These are phyloP conservation scores for Lysandra bellargus DNA, from an alignment of 2,888 invertebrate genomes.

Conservation along the genomic window DNA sequence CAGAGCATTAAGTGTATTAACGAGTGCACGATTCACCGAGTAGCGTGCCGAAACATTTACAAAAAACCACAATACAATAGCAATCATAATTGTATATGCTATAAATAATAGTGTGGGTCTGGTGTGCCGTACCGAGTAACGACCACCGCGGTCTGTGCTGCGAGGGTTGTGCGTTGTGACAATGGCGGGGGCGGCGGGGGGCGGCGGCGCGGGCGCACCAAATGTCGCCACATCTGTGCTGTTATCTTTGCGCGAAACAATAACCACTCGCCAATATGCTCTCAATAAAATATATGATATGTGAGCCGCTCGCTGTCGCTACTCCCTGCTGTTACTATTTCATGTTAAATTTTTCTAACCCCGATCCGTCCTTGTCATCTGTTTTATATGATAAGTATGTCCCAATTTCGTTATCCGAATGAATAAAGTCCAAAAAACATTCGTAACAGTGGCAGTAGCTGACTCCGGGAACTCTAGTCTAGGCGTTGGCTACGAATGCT, in stretches of 20 bases:
- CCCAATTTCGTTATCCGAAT: background rate
- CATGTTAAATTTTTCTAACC: background rate
- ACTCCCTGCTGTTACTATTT: background rate
- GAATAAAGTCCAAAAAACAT: too few relatives aligned
- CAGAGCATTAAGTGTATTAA: background rate
- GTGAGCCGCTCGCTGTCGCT: background rate
- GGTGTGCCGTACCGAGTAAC: background rate
- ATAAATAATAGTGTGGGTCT: background rate
- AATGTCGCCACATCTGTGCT: conserved; percentile 8
- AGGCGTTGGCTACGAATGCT: too few relatives aligned
- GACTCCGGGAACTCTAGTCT: too few relatives aligned
- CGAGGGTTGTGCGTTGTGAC: background rate
- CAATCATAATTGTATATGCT: background rate
- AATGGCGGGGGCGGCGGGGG: background rate
- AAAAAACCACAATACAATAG: conserved; percentile 11
- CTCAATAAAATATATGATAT: background rate
- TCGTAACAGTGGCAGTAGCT: too few relatives aligned
- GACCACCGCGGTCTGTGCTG: background rate
- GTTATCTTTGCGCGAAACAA: background rate
- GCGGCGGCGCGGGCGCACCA: background rate
- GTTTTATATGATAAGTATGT: background rate
- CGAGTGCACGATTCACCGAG: background rate
- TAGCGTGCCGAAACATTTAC: background rate
- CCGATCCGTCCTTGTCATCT: background rate
- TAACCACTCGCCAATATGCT: conserved; percentile 15